Conservation (phyloP, 2,113 vertebrate genomes). For the Macquaria ambigua region DNA sequence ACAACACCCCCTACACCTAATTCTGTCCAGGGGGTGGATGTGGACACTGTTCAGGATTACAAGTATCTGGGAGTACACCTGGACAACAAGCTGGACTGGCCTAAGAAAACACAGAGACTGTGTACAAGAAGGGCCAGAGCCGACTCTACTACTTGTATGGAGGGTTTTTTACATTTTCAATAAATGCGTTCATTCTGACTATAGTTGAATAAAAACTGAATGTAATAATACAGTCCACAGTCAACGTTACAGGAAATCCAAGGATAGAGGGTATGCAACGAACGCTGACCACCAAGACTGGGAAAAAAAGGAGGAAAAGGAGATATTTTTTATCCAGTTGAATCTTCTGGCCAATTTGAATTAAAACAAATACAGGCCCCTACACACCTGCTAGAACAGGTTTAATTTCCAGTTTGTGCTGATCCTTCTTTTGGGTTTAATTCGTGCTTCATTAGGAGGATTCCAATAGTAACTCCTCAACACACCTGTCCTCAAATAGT, state of each 20-base stretch:
- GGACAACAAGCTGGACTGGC: no score
- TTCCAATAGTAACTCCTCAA: slow-evolving; percentile 15
- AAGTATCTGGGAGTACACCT: no score
- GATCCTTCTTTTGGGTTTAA: slow-evolving; percentile 19
- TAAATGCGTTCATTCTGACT: background rate
- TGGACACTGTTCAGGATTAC: no score
- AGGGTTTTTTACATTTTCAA: background rate
- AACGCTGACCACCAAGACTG: background rate
- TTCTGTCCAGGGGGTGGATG: no score
- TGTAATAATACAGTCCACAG: background rate
- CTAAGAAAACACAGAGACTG: no score
- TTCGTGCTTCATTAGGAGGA: slow-evolving; percentile 24
- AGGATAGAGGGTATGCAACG: background rate
- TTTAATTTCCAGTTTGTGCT: slow-evolving; percentile 24
- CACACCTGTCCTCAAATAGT: slow-evolving; percentile 31
- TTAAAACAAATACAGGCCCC: background rate
- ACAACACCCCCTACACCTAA: no score
- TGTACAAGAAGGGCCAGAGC: no score
- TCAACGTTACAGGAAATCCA: background rate
- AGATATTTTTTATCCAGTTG: background rate
- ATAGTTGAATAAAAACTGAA: background rate
- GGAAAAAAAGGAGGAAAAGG: background rate
- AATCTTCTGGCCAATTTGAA: background rate
- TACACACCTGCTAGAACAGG: slow-evolving; percentile 8
- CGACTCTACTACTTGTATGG: no score